Conservation (phyloP, 2,113 vertebrate genomes). For the Gadus chalcogrammus region DNA sequence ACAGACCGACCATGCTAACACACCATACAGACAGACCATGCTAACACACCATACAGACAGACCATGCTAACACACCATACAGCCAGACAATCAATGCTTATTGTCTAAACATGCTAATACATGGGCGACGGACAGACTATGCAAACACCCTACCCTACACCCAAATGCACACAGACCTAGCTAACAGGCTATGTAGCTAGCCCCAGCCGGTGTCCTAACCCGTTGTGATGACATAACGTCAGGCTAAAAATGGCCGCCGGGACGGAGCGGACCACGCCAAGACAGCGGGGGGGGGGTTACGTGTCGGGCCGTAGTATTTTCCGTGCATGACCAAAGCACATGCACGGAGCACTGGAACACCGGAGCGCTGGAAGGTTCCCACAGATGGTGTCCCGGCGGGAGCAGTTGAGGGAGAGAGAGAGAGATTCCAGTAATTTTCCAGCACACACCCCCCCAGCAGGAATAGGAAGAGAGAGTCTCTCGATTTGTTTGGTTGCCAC, state of each 20-base stretch:
- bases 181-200: no score
- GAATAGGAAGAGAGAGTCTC: slow-evolving; percentile 66
- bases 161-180: no score
- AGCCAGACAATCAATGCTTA: no score
- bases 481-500: slow-evolving; percentile 71
- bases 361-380: slow-evolving; percentile 42
- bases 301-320: slow-evolving; percentile 37
- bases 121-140: no score
- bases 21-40: no score
- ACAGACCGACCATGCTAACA: no score
- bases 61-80: no score
- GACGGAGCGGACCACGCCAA: slow-evolving; percentile 27
- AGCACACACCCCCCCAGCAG: slow-evolving; percentile 43
- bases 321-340: slow-evolving; percentile 50
- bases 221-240: slow-evolving; percentile 40
- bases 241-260: slow-evolving; percentile 47
- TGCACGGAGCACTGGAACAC: slow-evolving; percentile 53
- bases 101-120: no score
- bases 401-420: neutral
- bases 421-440: slow-evolving; percentile 65
- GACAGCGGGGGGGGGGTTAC: slow-evolving; percentile 12
- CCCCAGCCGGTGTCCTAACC: no score
- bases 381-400: slow-evolving; percentile 51
- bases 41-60: no score
- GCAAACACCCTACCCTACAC: no score